A percentile compares a stretch with the other conserved stretches of the same genome.
These are phyloP conservation scores for Vombatus ursinus DNA, from an alignment of 2,113 vertebrate genomes.

Conservation along the genomic window DNA sequence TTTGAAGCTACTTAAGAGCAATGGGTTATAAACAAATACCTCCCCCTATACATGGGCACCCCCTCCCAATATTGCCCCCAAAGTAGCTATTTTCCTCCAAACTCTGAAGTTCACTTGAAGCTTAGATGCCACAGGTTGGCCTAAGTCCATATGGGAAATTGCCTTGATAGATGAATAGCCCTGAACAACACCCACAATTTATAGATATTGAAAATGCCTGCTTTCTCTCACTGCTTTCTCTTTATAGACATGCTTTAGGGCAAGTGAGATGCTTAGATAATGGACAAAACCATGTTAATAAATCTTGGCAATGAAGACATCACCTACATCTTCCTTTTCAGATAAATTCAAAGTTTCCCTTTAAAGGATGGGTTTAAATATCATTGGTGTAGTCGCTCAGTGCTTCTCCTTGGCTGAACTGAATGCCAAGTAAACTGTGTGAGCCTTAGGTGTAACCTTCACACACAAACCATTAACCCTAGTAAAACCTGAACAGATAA, in stretches of 20 bases:
- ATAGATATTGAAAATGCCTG: constrained; percentile 66
- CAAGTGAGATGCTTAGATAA: constrained; percentile 80
- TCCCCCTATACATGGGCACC: constrained; percentile 16
- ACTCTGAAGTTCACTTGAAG: constrained; percentile 64
- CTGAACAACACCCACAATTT: constrained; percentile 77
- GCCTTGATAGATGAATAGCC: constrained; percentile 76
- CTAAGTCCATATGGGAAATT: constrained; percentile 68
- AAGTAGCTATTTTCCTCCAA: constrained; percentile 56
- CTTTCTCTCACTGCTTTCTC: constrained; percentile 60
- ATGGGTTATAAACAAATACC: constrained; percentile 28
- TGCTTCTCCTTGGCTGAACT: constrained; percentile 66
- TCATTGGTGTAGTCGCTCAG: constrained; percentile 57
- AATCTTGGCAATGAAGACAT: constrained; percentile 80
- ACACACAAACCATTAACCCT: constrained; percentile 68
- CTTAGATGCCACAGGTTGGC: constrained; percentile 63
- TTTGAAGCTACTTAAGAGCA: constrained; percentile 46
- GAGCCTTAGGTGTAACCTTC: constrained; percentile 67
- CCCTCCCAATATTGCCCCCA: constrained; percentile 32
- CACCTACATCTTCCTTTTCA: constrained; percentile 77
- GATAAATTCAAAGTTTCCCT: constrained; percentile 78
- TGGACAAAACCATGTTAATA: constrained; percentile 75
- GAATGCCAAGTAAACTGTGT: constrained; percentile 56
- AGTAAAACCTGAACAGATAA: constrained; percentile 31
- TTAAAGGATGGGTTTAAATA: constrained; percentile 76
- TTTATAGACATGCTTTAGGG: constrained; percentile 79